phyloP scores from a whole-genome alignment of 1,140 invertebrate genomes.

The Maniola jurtina region DNA sequence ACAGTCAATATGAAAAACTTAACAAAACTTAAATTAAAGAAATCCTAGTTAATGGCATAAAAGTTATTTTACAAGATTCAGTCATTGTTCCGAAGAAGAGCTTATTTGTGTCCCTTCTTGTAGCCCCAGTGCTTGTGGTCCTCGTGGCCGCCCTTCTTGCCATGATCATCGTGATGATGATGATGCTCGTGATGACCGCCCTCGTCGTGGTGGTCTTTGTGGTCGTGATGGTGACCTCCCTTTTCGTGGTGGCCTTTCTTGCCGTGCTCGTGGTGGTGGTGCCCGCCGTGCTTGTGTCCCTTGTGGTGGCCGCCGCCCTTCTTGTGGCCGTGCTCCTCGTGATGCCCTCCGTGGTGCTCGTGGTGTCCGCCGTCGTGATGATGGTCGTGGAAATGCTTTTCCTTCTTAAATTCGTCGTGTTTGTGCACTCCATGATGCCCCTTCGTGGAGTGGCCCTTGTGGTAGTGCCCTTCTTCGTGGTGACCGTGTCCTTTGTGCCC shows the following conservation, averaged over 20 bases:
- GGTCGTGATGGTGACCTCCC: constrained; percentile 77
- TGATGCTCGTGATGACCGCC: constrained; percentile 79
- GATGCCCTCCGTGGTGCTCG: constrained; percentile 82
- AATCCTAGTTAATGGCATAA: constrained; percentile 48
- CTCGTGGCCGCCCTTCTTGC: constrained; percentile 82
- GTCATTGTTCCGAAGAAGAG: constrained; percentile 25
- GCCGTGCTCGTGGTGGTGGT: constrained; percentile 83
- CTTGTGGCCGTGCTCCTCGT: constrained; percentile 83
- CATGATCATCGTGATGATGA: constrained; percentile 81
- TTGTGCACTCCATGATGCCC: constrained; percentile 88
- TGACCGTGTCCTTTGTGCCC: constrained; percentile 82
- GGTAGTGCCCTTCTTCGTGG: constrained; percentile 81
- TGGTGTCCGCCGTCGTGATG: constrained; percentile 85
- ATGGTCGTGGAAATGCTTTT: constrained; percentile 85
- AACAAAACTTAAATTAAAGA: constrained; percentile 38
- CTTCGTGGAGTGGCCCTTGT: constrained; percentile 87
- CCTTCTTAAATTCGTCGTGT: constrained; percentile 82
- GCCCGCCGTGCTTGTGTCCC: constrained; percentile 80
- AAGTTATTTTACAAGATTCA: constrained; percentile 40
- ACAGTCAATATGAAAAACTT: constrained; percentile 59
- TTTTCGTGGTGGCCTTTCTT: constrained; percentile 86
- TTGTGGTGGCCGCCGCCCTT: constrained; percentile 84
- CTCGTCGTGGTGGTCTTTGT: constrained; percentile 74
- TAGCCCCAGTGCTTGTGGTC: constrained; percentile 77
- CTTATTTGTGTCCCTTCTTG: constrained; percentile 78